Base-by-base conservation (phyloP, 2,113 vertebrate genomes). In the Elephas maximus region DNA sequence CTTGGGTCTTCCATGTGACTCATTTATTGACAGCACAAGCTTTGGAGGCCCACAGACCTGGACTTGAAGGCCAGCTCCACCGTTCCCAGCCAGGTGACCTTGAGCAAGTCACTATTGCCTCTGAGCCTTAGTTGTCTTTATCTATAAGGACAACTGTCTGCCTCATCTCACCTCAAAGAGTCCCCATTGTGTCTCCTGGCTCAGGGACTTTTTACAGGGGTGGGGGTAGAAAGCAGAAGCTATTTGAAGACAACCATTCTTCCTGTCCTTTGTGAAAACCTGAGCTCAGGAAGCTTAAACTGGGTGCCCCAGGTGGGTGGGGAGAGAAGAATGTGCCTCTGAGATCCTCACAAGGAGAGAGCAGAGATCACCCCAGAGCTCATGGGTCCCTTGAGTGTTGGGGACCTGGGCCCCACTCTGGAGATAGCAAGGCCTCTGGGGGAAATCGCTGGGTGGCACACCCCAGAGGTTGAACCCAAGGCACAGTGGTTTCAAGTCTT, bases 141-240 rank as follows among this genome's bases (percentile, higher is more conserved):
- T 80, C 93, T 63, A 15, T 8, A 28, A 79, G 78, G 30, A 57
- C 4, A 2, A 37, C 78, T 81, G n/a, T 6, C n/a, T 17, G 2
- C 9, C 5, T 77, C 44, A 57, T 33, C 67, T 84, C 44, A 57
- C 37, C 67, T 84, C 71, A 80, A 24, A 73, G 12, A 33, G 33
- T 5, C 1, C 63, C n/a, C 78, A 67, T 24, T 23, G 69, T 2
- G 1, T 18, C 51, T 79, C 78, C 51, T 0, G 30, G 37, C 82
- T 83, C 3, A 11, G 76, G 65, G 92, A 51, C 74, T 67, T 97
- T 93, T 84, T 67, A 20, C 63, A 91, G 28, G 30, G 53, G 48
- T 28, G 14, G 5, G 71, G 23, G 57, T 28, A 24, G 84, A 60
- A 96, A 90, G 89, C 57, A 91, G 67, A 97, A 97, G 57, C 74